phyloP scores from a whole-genome alignment of 2,797 vertebrate genomes.

The Sus cebifrons region DNA sequence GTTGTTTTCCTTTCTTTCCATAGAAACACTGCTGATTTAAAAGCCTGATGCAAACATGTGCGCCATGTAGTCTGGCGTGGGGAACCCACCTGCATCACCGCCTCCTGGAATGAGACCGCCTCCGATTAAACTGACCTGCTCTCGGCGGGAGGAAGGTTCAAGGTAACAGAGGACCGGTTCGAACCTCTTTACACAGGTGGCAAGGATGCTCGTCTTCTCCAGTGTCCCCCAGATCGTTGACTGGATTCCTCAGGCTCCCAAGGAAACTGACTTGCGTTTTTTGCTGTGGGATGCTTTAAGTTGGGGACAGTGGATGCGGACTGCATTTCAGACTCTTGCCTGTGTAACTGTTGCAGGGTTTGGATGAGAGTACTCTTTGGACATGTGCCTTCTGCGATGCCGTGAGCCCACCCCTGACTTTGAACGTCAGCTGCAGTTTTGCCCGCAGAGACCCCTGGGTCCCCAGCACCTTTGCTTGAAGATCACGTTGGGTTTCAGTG shows the following conservation, averaged over 20 bases:
- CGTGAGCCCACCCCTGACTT: not conserved
- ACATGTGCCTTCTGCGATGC: not conserved
- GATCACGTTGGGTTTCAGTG: not conserved
- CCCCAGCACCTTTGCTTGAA: not conserved
- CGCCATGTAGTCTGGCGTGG: not conserved
- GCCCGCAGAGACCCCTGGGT: not conserved
- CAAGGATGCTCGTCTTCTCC: not conserved
- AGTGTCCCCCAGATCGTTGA: too few relatives aligned
- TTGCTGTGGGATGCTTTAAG: not conserved
- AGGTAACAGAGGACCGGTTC: not conserved
- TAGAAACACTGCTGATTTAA: not conserved
- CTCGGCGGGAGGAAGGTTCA: not conserved
- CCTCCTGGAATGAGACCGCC: not conserved
- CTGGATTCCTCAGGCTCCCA: not conserved
- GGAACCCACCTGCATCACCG: fast-evolving
- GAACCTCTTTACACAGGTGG: not conserved
- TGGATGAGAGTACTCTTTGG: too few relatives aligned
- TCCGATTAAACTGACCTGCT: not conserved
- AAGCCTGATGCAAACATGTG: not conserved
- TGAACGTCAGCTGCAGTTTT: fast-evolving
- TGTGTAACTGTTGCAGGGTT: too few relatives aligned
- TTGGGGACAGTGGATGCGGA: not conserved
- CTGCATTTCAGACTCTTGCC: fast-evolving
- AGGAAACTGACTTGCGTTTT: not conserved
- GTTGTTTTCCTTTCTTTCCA: not conserved